These are phyloP conservation scores for Psophia crepitans DNA, from an alignment of 2,113 vertebrate genomes.

Conservation along the genomic window DNA sequence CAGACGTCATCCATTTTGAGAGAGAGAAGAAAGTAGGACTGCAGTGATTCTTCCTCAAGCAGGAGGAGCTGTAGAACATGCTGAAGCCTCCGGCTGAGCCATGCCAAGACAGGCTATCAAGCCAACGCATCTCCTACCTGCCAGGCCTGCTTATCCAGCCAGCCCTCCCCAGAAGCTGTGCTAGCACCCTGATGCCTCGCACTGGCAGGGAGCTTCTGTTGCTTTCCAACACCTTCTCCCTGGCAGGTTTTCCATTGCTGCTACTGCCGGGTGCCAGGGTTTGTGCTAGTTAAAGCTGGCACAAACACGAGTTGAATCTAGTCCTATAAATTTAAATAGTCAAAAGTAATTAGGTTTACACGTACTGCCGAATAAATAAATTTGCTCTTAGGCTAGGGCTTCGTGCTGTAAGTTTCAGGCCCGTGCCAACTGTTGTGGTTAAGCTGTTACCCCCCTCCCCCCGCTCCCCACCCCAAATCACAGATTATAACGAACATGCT, in stretches of 20 bases:
- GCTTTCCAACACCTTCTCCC: conserved; percentile 51
- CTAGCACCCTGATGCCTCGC: neutral
- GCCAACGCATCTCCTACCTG: conserved; percentile 39
- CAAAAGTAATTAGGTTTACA: conserved; percentile 66
- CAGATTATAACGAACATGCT: conserved; percentile 62
- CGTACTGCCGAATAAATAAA: conserved; percentile 56
- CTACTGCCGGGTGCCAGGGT: conserved; percentile 11
- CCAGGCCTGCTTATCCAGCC: conserved; percentile 24
- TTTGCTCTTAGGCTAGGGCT: conserved; percentile 34
- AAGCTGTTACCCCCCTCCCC: conserved; percentile 36
- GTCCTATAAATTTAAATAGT: conserved; percentile 61
- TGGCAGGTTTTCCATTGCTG: conserved; percentile 28
- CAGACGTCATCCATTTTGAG: neutral
- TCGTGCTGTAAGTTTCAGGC: conserved; percentile 49
- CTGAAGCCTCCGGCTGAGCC: neutral
- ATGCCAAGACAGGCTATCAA: conserved; percentile 22
- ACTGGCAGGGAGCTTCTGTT: conserved; percentile 36
- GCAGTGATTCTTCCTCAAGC: neutral
- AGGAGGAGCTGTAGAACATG: neutral
- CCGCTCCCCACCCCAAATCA: conserved; percentile 1
- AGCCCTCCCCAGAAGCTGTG: neutral
- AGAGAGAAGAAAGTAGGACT: neutral
- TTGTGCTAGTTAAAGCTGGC: conserved; percentile 51
- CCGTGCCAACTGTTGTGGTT: conserved; percentile 38
- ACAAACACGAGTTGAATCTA: conserved; percentile 34